Evolutionary conservation across 2,888 invertebrate genomes (phyloP), one percentile per base, ranked within the genome.

Genomic region (Xanthia icteritia): DNA sequence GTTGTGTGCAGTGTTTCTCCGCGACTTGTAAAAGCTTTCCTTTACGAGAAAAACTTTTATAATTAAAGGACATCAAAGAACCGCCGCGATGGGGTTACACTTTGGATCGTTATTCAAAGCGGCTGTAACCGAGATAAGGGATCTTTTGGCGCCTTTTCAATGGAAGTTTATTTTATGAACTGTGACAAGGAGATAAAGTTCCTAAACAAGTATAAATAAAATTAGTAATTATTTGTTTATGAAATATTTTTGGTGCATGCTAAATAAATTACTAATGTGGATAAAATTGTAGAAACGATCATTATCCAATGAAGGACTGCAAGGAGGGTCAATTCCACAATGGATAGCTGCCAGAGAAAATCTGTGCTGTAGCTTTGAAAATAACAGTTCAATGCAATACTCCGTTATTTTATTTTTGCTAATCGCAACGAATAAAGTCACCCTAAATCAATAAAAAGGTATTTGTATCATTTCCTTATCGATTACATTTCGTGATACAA

Each of bases 11-110:
- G 83, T 92, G 90, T 90, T 92, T 89, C 89, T 87, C 85, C 73
- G 88, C 83, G 90, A 91, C 89, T 91, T 91, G 86, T 90, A 84
- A 92, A 95, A 94, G 93, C 93, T 93, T 90, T 92, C 91, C 92
- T 93, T 95, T 93, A 94, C 93, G 93, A 92, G 93, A 94, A 94
- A 95, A 95, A 96, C 93, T 96, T 96, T 96, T 95, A 95, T 96
- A 96, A 96, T 96, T 96, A 96, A 95, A 94, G 93, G 95, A 95
- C 95, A 95, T 96, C 96, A 96, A 96, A 96, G 96, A 93, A 93
- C 91, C 92, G 90, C 92, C 86, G 92, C 94, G 95, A 94, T 94
- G 94, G 95, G 95, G 96, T 96, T 96, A 95, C 95, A 95, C 95
- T 95, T 94, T 89, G 92, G 94, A 94, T 95, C 95, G 94, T 95